Base-by-base conservation (phyloP, 2,113 vertebrate genomes). In the Daphoenositta chrysoptera region DNA sequence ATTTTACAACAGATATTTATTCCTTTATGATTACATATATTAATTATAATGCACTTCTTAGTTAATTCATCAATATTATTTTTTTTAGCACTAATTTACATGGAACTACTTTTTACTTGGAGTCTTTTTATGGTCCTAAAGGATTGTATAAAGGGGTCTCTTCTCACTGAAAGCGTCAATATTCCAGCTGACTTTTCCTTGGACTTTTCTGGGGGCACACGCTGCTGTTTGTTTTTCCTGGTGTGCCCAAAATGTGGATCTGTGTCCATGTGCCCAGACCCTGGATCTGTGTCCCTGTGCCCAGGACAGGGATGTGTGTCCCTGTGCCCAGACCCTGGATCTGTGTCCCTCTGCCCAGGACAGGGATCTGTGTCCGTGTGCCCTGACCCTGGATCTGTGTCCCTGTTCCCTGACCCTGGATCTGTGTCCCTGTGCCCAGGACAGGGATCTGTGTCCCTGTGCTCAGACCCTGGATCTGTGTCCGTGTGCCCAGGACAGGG, bases 221-320 rank as follows among this genome's bases (percentile, higher is more conserved):
- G n/a, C 56, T 58, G 22, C 22, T 57, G n/a, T n/a, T n/a, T n/a
- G n/a, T n/a, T n/a, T n/a, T n/a, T n/a, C n/a, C n/a, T n/a, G n/a
- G n/a, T n/a, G 50, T 3, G 2, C 3, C 8, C 8, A 78, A 35
- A 1, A 2, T 20, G 18, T 1, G 8, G 27, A 11, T 4, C 3
- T 31, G 27, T 48, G 26, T 69, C n/a, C 33, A 4, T 27, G 57
- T 20, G 5, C 3, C 8, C 8, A 51, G 44, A 7, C 13, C 26
- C 10, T 3, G 11, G 50, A 17, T 30, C 15, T 11, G 53, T 33
- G 53, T 9, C 21, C 45, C 10, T 11, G 20, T 47, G 47, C 48
- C 26, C 48, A 50, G 24, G 3, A 7, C 26, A 16, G 2, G 11
- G 50, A 10, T 17, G 9, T 18, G 53, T 33, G 53, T 13, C 21